Evolutionary conservation across 2,113 vertebrate species (phyloP), one percentile per base, ranked within the genome.

Genomic region (Natator depressus): DNA sequence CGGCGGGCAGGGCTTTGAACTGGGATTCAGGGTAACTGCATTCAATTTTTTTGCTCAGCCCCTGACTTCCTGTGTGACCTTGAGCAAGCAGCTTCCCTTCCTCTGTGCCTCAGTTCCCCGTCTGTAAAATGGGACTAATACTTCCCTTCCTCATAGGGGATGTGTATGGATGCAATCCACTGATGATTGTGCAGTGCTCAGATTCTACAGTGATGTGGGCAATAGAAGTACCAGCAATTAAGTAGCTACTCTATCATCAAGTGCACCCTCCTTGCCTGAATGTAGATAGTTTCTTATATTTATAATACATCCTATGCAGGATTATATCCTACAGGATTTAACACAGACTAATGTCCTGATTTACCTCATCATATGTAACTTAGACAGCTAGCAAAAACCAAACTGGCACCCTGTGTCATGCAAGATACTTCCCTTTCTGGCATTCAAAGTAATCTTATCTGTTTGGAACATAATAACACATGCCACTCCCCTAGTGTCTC

Each of bases 401-500:
- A n/a, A 84, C 2, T 53, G 22, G n/a, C 6, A 10, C 3, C 46
- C 10, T 12, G 69, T 89, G 57, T 19, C 31, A 3, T 5, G 1
- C 27, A 54, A 3, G 76, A 10, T n/a, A 83, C 14, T 29, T 92
- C 22, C 79, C 10, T 85, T 92, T 86, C 11, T 55, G 92, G 3
- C 46, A 54, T 93, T 0, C 5, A 65, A 4, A 53, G 2, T 27
- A 16, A 31, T n/a, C 8, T 57, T 29, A 79, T 5, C 1, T 55
- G 5, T n/a, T 27, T 89, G 5, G 88, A 82, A 17, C 72, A 53
- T 92, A 84, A 42, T 78, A 24, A 65, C 53, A 27, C 19, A 20
- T 75, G 8, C n/a, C 19, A 10, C n/a, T 38, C n/a, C 69, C 69
- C 55, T 46, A 1, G 0, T 17, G 55, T 38, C 13, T 29, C 0